Conservation (phyloP, 2,888 invertebrate species). For the Agriotes lineatus region DNA sequence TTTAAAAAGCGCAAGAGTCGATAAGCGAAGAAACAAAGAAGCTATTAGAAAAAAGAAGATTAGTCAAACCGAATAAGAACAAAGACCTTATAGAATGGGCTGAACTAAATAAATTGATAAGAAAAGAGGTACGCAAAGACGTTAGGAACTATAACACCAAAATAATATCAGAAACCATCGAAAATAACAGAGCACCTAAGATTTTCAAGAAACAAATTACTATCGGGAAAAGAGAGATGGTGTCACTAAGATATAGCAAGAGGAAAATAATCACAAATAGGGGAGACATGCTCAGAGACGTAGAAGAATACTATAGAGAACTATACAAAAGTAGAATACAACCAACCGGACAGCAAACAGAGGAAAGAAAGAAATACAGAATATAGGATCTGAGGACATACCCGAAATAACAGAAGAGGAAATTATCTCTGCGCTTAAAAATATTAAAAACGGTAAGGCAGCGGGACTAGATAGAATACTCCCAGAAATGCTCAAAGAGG, state of each 20-base stretch:
- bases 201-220: no score
- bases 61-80: background rate
- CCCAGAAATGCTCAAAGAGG: background rate
- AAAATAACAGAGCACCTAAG: background rate
- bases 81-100: background rate
- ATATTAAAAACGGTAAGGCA: background rate
- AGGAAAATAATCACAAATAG: background rate
- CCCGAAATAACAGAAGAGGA: background rate
- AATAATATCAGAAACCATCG: background rate
- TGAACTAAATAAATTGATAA: background rate
- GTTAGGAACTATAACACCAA: background rate
- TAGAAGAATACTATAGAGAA: background rate
- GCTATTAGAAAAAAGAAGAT: background rate
- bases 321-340: background rate
- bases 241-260: background rate
- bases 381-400: no score
- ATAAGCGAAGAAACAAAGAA: background rate
- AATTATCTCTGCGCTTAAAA: background rate
- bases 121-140: background rate
- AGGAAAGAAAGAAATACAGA: no score
- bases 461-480: background rate
- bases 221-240: background rate
- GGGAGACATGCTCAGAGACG: no score
- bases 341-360: background rate
- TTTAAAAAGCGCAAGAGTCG: background rate